Base-by-base conservation (phyloP, 2,888 invertebrate genomes). In the Drosophila borborema region DNA sequence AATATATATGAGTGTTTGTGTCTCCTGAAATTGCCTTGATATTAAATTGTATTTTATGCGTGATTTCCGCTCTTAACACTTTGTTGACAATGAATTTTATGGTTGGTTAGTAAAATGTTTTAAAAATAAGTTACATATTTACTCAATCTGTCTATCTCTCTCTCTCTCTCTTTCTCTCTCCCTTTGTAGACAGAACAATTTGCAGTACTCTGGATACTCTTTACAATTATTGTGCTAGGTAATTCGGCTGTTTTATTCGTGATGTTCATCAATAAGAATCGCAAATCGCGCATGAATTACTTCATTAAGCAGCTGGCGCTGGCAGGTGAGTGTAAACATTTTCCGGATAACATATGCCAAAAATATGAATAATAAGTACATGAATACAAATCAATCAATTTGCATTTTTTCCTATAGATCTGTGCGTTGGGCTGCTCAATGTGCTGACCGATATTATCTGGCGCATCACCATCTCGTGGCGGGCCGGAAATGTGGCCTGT, bases 211-310 rank as follows among this genome's bases (percentile, higher is more conserved):
- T 97, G 97, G 96, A 94, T 98, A 72, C 94, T 98, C 38, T 97
- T 98, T 92, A 95, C 96, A 55, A 94, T 97, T 59, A 98, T 98
- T 77, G 96, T 98, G 49, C 94, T 96, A 59, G 97, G 98, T 40
- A 98, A 98, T 93, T 94, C 96, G 20, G 96, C 97, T 0, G 98
- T 98, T n/a, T 95, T 98, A 51, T 95, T 96, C 1, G 97, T 98
- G 1, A 95, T 98, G 68, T 94, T 96, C 64, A 94, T 97, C 86
- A 97, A 96, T 79, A 97, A 97, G 91, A 96, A 96, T 60, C 95
- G 97, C 85, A 98, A 98, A 92, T 97, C 97, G 56, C 94, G 98
- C 55, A 98, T 98, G 98, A 98, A 98, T 93, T 98, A 97, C 94
- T 98, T 98, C 94, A 98, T 98, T 83, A 97, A 97, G 94, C 98